These are phyloP conservation scores for Eupithecia tripunctaria DNA, from an alignment of 2,888 invertebrate species.

Conservation along the genomic window DNA sequence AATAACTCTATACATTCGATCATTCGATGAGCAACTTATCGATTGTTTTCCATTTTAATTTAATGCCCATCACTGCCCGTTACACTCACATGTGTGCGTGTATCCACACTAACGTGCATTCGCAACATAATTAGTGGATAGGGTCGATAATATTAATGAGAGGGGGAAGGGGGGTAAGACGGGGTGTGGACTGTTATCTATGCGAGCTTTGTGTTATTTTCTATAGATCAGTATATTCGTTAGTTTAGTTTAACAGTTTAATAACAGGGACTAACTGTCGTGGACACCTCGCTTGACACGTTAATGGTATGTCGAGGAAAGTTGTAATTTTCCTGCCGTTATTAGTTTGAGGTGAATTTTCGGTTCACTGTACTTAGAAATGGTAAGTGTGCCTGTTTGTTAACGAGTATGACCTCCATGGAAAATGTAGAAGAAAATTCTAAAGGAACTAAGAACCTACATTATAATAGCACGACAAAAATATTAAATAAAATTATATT, in stretches of 20 bases:
- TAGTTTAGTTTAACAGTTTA: slow-evolving; percentile 82
- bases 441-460: no score
- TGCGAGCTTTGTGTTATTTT: slow-evolving; percentile 82
- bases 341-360: slow-evolving; percentile 72
- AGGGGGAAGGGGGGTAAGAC: slow-evolving; percentile 66
- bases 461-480: no score
- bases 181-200: slow-evolving; percentile 77
- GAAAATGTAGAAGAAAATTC: not conserved
- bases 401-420: not conserved
- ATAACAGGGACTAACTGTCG: slow-evolving; percentile 77
- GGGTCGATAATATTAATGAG: slow-evolving; percentile 85
- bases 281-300: slow-evolving; percentile 80
- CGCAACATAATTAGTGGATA: slow-evolving; percentile 84
- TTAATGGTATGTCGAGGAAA: slow-evolving; percentile 70
- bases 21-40: slow-evolving; percentile 62
- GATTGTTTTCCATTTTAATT: slow-evolving; percentile 73
- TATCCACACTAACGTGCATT: slow-evolving; percentile 68
- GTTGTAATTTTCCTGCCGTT: slow-evolving; percentile 76
- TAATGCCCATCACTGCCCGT: slow-evolving; percentile 72
- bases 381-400: slow-evolving; percentile 21
- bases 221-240: slow-evolving; percentile 73
- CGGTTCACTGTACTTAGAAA: slow-evolving; percentile 35
- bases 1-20: slow-evolving; percentile 64
- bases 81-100: slow-evolving; percentile 55
- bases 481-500: no score